phyloP scores from a whole-genome alignment of 2,888 invertebrate genomes.

The Gastracanthus pulcherrimus region DNA sequence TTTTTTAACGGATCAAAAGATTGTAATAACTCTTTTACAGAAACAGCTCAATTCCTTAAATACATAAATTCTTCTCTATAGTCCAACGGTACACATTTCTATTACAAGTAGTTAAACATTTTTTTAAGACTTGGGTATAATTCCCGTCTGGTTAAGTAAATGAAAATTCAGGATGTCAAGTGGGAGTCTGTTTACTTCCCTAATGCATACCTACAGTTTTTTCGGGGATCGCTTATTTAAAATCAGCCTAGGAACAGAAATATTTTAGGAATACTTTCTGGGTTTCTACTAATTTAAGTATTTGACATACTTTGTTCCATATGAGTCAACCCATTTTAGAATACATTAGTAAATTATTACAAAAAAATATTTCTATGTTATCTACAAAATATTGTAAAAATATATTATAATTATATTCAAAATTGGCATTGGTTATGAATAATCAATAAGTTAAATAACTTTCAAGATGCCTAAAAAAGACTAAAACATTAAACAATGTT shows the following conservation, averaged over 20 bases:
- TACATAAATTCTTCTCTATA: background rate
- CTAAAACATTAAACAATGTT: too few species aligned
- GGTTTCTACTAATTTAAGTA: background rate
- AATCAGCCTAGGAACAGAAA: slow-evolving; percentile 21
- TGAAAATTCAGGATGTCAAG: slow-evolving; percentile 41
- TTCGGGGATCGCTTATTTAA: slow-evolving; percentile 19
- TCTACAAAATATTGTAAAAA: too few species aligned
- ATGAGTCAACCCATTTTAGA: background rate
- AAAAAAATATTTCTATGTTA: background rate
- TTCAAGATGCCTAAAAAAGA: too few species aligned
- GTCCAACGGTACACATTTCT: background rate
- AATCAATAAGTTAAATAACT: too few species aligned
- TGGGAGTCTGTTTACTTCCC: slow-evolving; percentile 42
- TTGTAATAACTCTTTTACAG: too few species aligned
- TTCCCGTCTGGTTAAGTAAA: slow-evolving; percentile 5
- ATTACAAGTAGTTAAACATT: slow-evolving; percentile 26
- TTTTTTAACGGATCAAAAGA: too few species aligned
- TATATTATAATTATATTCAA: too few species aligned
- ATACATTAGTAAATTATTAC: background rate
- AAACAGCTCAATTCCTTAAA: too few species aligned
- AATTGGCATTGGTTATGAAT: too few species aligned
- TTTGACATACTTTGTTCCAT: slow-evolving; percentile 17
- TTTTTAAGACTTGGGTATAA: slow-evolving; percentile 8
- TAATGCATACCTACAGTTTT: slow-evolving; percentile 35
- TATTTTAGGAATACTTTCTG: background rate